These are phyloP conservation scores for Drosophila barbarae DNA, from an alignment of 2,888 invertebrate genomes.

Conservation along the genomic window DNA sequence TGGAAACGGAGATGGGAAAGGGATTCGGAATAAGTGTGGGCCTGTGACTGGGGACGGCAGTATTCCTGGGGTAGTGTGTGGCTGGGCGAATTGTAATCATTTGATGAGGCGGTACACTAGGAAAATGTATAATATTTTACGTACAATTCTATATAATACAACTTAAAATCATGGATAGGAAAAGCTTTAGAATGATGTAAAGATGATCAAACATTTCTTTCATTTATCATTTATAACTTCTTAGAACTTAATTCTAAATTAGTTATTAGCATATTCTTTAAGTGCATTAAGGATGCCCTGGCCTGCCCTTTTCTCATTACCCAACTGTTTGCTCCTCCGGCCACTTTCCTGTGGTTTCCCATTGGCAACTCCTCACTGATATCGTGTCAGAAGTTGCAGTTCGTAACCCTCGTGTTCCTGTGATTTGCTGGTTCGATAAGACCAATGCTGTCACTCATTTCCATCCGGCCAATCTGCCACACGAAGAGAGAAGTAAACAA, in stretches of 20 bases:
- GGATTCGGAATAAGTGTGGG: constrained; percentile 8
- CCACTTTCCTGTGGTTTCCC: constrained; percentile 16
- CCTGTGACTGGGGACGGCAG: constrained; percentile 35
- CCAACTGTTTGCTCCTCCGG: constrained; percentile 20
- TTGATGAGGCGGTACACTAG: constrained; percentile 32
- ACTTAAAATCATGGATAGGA: too few relatives aligned
- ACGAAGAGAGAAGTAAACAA: constrained; percentile 40
- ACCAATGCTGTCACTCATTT: constrained; percentile 43
- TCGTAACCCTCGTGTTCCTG: constrained; percentile 5
- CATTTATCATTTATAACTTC: not conserved
- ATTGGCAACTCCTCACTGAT: constrained; percentile 42
- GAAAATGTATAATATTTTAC: not conserved
- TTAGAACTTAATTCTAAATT: not conserved
- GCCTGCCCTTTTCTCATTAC: constrained; percentile 30
- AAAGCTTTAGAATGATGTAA: too few relatives aligned
- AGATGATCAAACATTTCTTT: not conserved
- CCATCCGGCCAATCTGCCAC: constrained; percentile 34
- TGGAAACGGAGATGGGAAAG: constrained; percentile 27
- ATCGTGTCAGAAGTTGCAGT: constrained; percentile 64
- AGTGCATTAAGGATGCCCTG: not conserved
- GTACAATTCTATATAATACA: not conserved
- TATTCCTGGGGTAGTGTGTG: constrained; percentile 38
- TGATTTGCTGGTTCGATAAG: constrained; percentile 60
- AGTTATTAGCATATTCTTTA: not conserved
- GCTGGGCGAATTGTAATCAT: constrained; percentile 28